Conservation (phyloP, 2,797 vertebrate species). For the Lepilemur ruficaudatus region DNA sequence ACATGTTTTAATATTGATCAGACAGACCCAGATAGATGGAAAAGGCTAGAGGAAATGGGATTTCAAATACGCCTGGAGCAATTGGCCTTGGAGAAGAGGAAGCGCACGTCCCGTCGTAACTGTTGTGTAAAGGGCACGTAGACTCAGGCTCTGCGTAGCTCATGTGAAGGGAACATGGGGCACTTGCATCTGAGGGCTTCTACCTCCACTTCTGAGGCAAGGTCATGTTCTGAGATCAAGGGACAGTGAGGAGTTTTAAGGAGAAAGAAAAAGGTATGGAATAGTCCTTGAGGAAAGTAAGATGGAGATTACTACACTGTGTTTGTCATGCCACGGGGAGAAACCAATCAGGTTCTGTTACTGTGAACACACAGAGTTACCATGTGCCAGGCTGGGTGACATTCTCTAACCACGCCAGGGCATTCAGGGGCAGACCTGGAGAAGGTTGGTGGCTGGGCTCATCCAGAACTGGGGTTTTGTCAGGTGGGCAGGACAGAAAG, state of each 20-base stretch:
- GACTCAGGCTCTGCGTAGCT: rapidly evolving
- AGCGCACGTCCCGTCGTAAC: not conserved
- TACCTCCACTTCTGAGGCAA: not conserved
- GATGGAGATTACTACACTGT: not conserved
- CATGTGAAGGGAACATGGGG: not conserved
- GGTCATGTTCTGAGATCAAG: not conserved
- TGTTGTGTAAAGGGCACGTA: not conserved
- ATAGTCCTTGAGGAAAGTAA: not conserved
- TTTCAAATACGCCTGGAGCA: not conserved
- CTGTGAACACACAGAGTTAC: not conserved
- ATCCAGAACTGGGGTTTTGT: not conserved
- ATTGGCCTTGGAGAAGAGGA: not conserved
- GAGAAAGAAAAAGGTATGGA: not conserved
- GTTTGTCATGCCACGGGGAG: not conserved
- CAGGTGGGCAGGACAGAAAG: not conserved
- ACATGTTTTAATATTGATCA: not conserved
- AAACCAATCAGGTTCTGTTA: not conserved
- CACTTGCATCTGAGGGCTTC: not conserved
- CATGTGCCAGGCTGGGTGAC: not conserved
- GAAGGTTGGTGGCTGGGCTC: not conserved
- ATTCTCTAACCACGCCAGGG: not conserved
- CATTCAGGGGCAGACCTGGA: not conserved
- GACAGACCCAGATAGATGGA: not conserved
- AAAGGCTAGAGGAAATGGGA: not conserved
- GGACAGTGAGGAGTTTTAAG: not conserved